Evolutionary conservation across 2,888 invertebrate genomes (phyloP).

Genomic region (Trichopria drosophilae): DNA sequence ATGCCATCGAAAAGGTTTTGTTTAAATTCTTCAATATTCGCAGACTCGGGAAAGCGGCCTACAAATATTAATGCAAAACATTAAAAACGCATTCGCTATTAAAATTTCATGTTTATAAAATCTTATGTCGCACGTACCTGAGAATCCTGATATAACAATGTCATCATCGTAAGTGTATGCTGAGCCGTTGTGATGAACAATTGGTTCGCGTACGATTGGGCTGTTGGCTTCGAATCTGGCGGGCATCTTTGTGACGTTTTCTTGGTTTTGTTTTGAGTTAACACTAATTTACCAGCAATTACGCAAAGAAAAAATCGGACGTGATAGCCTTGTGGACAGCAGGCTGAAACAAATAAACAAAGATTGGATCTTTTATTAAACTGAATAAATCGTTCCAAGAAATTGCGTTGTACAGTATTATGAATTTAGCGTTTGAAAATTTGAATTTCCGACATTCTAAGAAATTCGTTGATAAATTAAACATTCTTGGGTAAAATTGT

Average conservation of each 20-base stretch:
- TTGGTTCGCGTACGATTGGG: conserved; percentile 48
- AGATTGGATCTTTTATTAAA: conserved; percentile 22
- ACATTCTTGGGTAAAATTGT: no score
- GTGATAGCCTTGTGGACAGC: conserved; percentile 48
- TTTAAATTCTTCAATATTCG: conserved; percentile 89
- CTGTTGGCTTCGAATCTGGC: conserved; percentile 67
- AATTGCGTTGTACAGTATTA: no score
- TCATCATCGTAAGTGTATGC: conserved; percentile 62
- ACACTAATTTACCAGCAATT: conserved; percentile 4
- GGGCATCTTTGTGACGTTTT: conserved; percentile 63
- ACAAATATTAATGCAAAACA: neutral
- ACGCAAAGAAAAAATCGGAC: conserved; percentile 36
- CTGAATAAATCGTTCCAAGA: no score
- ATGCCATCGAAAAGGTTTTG: conserved; percentile 86
- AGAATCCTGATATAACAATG: conserved; percentile 81
- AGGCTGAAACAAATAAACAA: conserved; percentile 44
- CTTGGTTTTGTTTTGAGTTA: neutral
- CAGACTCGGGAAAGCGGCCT: conserved; percentile 88
- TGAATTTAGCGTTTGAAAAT: neutral
- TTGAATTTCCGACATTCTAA: conserved; percentile 9
- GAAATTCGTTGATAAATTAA: no score
- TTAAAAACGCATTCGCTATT: neutral
- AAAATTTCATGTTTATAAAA: no score
- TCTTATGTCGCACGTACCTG: conserved; percentile 54
- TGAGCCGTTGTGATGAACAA: conserved; percentile 44